These are phyloP conservation scores for Platyscapa corneri DNA, from an alignment of 1,140 invertebrate genomes.

Conservation along the genomic window DNA sequence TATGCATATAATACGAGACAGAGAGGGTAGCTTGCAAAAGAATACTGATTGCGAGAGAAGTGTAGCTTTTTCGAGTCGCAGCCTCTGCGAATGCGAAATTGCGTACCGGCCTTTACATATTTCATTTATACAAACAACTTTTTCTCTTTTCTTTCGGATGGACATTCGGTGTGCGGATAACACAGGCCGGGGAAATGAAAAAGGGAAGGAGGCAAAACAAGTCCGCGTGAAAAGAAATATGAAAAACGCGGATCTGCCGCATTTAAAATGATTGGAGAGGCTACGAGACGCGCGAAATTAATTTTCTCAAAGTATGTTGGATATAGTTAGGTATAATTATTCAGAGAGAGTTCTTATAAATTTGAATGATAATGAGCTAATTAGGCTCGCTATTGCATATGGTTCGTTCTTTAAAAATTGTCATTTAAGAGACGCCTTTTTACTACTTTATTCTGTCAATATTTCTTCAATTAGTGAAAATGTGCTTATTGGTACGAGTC, in stretches of 20 bases:
- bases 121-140: not conserved
- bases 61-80: not conserved
- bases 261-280: not conserved
- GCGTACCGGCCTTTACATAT: not conserved
- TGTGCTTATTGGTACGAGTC: too few relatives aligned
- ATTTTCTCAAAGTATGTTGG: not conserved
- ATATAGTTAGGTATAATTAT: not conserved
- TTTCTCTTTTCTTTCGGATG: not conserved
- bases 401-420: not conserved
- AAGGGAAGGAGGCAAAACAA: not conserved
- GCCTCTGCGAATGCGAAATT: not conserved
- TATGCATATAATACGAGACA: conserved; percentile 13
- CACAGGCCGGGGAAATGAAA: not conserved
- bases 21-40: not conserved
- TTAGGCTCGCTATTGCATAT: not conserved
- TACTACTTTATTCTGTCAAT: not conserved
- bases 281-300: not conserved
- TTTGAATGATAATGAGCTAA: not conserved
- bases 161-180: not conserved
- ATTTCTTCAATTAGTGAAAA: not conserved
- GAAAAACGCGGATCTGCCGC: not conserved
- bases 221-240: not conserved
- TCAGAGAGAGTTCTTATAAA: not conserved
- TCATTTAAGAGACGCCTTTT: not conserved
- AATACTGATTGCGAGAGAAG: conserved; percentile 19